phyloP scores from a whole-genome alignment of 1,140 invertebrate species.

The Drosophila albomicans region DNA sequence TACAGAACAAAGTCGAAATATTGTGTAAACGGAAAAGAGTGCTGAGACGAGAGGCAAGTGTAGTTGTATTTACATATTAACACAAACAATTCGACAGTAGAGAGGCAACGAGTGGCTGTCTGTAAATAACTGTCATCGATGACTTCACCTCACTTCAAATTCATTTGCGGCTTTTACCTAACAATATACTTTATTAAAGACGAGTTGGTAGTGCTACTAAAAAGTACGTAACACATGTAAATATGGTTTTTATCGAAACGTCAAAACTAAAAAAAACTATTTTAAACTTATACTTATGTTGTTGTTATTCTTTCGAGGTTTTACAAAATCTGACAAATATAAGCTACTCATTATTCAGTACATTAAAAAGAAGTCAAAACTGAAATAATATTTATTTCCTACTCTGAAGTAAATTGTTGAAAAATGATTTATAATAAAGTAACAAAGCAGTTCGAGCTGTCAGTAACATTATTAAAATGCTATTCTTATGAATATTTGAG shows the following conservation, averaged over 20 bases:
- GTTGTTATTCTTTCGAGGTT: constrained; percentile 9
- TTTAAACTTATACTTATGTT: constrained; percentile 18
- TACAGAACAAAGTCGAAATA: constrained; percentile 19
- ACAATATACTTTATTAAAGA: too few relatives aligned
- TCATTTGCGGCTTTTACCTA: neutral
- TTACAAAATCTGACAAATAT: neutral
- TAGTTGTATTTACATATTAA: constrained; percentile 39
- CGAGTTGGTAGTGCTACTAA: constrained; percentile 13
- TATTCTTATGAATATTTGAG: constrained; percentile 20
- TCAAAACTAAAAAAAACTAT: constrained; percentile 10
- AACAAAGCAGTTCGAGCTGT: neutral
- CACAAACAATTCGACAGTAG: neutral
- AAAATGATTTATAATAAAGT: too few relatives aligned
- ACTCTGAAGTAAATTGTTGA: too few relatives aligned
- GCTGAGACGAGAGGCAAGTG: constrained; percentile 5
- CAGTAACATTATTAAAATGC: constrained; percentile 20
- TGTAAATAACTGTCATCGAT: constrained; percentile 29
- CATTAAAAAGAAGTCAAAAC: neutral
- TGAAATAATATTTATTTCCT: too few relatives aligned
- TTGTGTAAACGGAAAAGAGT: too few relatives aligned
- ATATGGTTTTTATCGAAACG: constrained; percentile 25
- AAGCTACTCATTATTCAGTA: too few relatives aligned
- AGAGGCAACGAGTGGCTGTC: neutral
- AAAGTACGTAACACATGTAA: constrained; percentile 19
- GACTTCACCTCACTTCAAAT: constrained; percentile 15